Conservation (phyloP, 2,888 invertebrate genomes). For the Sarcophaga variegata region DNA sequence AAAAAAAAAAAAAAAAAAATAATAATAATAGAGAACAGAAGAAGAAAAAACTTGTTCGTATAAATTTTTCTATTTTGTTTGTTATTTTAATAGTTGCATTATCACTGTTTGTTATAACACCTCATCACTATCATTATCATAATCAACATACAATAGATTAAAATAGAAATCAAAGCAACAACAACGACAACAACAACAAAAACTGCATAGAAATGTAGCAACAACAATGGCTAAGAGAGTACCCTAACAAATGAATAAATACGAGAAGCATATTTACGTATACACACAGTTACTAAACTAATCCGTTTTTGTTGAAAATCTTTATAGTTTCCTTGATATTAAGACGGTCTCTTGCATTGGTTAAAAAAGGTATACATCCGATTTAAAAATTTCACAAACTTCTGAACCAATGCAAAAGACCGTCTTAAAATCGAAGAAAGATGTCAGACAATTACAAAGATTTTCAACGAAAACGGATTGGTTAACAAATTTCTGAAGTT, state of each 20-base stretch:
- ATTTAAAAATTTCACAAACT: too few relatives aligned
- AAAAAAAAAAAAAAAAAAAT: background rate
- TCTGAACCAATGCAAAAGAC: too few relatives aligned
- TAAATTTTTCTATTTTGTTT: slow-evolving; percentile 18
- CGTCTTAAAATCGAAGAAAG: too few relatives aligned
- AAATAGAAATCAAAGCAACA: background rate
- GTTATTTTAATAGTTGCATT: slow-evolving; percentile 59
- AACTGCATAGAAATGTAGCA: background rate
- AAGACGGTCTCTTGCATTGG: too few relatives aligned
- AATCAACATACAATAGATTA: slow-evolving; percentile 29
- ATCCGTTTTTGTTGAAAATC: too few relatives aligned
- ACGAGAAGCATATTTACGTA: slow-evolving; percentile 14
- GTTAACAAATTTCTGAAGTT: too few relatives aligned
- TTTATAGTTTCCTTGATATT: too few relatives aligned
- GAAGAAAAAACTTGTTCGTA: slow-evolving; percentile 21
- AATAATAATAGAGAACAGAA: background rate
- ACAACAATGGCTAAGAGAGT: background rate
- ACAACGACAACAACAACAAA: too few relatives aligned
- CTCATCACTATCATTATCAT: slow-evolving; percentile 57
- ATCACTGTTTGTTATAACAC: slow-evolving; percentile 64
- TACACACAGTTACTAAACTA: too few relatives aligned
- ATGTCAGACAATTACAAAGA: too few relatives aligned
- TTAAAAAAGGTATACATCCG: too few relatives aligned
- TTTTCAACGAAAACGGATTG: too few relatives aligned
- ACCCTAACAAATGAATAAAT: slow-evolving; percentile 29